phyloP scores from a whole-genome alignment of 2,797 vertebrate genomes.

The Fringilla coelebs region DNA sequence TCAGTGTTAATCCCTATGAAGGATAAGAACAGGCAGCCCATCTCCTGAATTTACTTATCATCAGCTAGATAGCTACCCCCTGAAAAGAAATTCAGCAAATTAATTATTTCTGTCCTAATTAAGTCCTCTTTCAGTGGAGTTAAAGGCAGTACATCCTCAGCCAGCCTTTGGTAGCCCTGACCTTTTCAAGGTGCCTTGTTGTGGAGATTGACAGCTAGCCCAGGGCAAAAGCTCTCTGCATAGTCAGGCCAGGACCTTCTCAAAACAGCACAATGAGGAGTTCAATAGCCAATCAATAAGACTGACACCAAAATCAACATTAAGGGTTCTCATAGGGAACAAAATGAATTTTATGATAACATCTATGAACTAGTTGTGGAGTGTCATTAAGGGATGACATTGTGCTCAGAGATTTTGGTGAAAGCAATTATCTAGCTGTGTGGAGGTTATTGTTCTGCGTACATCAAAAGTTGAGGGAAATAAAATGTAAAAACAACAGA shows the following conservation, averaged over 20 bases:
- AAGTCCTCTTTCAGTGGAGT: not conserved
- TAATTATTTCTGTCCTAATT: not conserved
- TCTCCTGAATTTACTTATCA: not conserved
- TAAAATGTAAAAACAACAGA: not conserved
- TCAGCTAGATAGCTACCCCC: not conserved
- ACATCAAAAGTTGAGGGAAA: not conserved
- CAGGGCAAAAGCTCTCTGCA: not conserved
- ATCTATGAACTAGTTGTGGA: conserved; percentile 2
- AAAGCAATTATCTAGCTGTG: not conserved
- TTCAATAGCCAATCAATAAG: conserved; percentile 27
- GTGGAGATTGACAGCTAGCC: not conserved
- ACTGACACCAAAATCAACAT: conserved; percentile 15
- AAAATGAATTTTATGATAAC: conserved; percentile 47
- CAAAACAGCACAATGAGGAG: not conserved
- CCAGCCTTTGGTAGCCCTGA: not conserved
- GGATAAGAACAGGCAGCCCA: not conserved
- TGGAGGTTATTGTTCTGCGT: conserved; percentile 17
- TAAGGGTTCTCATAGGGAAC: not conserved
- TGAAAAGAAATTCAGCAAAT: not conserved
- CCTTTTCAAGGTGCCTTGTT: not conserved
- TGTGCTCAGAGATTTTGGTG: not conserved
- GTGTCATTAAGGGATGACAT: not conserved
- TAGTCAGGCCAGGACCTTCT: not conserved
- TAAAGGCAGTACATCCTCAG: not conserved
- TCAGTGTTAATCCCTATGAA: not conserved